Base-by-base conservation (phyloP, 2,113 vertebrate genomes). In the Chamaetylas fuelleborni region DNA sequence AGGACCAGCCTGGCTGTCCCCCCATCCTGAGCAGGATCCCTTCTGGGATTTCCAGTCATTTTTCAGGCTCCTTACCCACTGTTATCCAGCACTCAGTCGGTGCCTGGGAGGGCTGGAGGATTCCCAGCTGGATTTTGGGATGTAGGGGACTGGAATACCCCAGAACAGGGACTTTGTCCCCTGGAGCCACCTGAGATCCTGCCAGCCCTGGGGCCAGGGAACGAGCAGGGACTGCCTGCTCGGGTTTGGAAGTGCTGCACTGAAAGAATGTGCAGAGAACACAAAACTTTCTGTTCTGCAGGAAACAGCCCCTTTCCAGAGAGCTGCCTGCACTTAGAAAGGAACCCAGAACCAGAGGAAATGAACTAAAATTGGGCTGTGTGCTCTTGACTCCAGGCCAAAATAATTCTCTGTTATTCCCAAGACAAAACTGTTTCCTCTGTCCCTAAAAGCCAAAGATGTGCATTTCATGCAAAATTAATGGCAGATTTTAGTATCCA, bases 391-490 rank as follows among this genome's bases (percentile, higher is more conserved):
- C 86, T 96, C 71, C 71, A 79, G 65, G 92, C 95, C 96, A 95
- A 94, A 95, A 90, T 83, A 94, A 94, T 96, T 90, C 88, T 84
- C 36, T 15, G 79, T 81, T 92, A 95, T 91, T 96, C 95, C 95
- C 95, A 88, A 96, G 81, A 93, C 67, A 82, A 88, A 96, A 85
- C 81, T 82, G 38, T 96, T 95, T 96, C 57, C 85, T 85, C 84
- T 92, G 91, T 94, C 93, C 95, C 92, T 94, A 96, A 96, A 96
- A 96, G 93, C 91, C 92, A 85, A 73, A 93, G 82, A 73, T 5
- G 31, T 53, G 60, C 90, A 92, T 95, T 95, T 96, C 87, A 94
- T 97, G 87, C 91, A 97, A 96, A 96, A 95, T 96, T 97, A 80
- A 97, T 70, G 61, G 28, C 47, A 86, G 58, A 92, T 92, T 95